A percentile compares a stretch with the other conserved stretches of the same genome.
Conservation (phyloP, 2,888 invertebrate genomes). For the Thera obeliscata region DNA sequence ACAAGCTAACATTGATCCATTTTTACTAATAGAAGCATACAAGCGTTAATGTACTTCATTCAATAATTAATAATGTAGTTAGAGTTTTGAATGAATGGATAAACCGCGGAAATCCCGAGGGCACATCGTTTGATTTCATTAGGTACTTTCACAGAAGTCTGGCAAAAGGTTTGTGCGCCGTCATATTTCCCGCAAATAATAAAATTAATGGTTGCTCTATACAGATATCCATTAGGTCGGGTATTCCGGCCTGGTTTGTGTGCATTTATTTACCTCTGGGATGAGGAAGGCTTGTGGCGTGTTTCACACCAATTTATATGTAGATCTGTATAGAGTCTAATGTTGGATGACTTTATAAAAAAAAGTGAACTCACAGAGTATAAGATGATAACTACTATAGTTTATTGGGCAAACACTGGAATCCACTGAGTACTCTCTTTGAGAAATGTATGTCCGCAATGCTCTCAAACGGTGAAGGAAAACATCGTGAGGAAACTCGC, state of each 20-base stretch:
- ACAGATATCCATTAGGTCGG: conserved; percentile 62
- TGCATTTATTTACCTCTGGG: conserved; percentile 23
- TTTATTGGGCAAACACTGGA: no score
- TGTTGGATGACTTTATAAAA: no score
- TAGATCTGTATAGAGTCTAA: background rate
- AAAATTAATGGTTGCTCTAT: conserved; percentile 68
- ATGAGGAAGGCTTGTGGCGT: conserved; percentile 8
- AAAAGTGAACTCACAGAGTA: no score
- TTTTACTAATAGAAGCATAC: no score
- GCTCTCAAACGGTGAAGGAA: no score
- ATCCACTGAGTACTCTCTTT: no score
- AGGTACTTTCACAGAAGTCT: conserved; percentile 52
- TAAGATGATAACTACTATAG: no score
- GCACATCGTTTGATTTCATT: conserved; percentile 67
- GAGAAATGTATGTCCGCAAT: no score
- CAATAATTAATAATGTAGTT: background rate
- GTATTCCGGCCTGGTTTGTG: conserved; percentile 43
- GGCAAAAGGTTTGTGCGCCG: conserved; percentile 60
- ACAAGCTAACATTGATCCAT: no score
- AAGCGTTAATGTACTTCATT: background rate
- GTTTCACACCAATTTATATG: conserved; percentile 2
- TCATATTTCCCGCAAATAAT: conserved; percentile 68
- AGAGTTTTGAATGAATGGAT: conserved; percentile 21
- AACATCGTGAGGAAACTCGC: no score
- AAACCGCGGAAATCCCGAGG: conserved; percentile 47